Evolutionary conservation across 2,797 vertebrate species (phyloP), one percentile per base, ranked within the genome.

Genomic region (Tarsius wallacei): DNA sequence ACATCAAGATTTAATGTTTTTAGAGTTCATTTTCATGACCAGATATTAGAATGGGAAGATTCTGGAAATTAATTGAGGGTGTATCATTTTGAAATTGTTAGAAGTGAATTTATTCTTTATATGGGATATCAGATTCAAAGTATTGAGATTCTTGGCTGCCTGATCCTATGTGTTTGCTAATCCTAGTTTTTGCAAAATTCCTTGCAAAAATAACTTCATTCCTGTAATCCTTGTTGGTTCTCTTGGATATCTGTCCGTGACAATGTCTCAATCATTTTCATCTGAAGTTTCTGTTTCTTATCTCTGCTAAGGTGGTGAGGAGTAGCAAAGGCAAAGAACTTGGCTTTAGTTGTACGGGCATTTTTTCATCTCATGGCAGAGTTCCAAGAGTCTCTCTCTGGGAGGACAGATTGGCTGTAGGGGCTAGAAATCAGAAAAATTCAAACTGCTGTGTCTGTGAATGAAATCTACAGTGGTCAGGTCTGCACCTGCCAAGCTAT

Each of bases 341-440:
- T 95, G 95, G 96, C 83, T 81, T 83, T 70, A 36, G 66, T 63
- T 87, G 26, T 57, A 2, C 28, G 80, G 97, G 87, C 90, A 95
- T 64, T 96, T 97, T 42, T 97, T 96, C 93, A 97, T 91, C 89
- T 78, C 47, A 17, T 91, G 96, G 97, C 97, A 92, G 70, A 87
- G 61, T 87, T 95, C 97, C 93, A 96, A 66, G 19, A 68, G 55
- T 89, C 51, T 97, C 77, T 93, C 97, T 78, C 36, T 42, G 71
- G 87, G 76, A 96, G 74, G 95, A 91, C 84, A 95, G 76, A 94
- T 64, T 83, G 83, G 82, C 93, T 9, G 0, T 82, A 61, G 96
- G 33, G 59, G 3, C 90, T 96, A 91, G 73, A 97, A 97, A 97
- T 4, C 2, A 87, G 90, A 77, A n/a, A 87, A 70, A 49, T 85